Base-by-base conservation (phyloP, 1,140 invertebrate species). In the Chironomus tepperi region DNA sequence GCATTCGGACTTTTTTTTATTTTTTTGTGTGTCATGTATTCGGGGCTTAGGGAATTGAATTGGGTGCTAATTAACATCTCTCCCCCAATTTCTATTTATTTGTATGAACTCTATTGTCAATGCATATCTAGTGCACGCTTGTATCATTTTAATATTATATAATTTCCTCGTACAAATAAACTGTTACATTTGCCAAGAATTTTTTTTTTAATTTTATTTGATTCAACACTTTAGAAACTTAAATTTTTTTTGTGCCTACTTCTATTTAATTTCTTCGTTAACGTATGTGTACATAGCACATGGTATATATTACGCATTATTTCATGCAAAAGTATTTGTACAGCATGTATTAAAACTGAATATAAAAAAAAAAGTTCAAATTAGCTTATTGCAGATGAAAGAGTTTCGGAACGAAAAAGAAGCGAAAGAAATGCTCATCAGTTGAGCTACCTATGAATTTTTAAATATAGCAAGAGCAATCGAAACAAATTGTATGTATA, bases 131-230 rank as follows among this genome's bases (percentile, higher is more conserved):
- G 12, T 15, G 47, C n/a, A 10, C 12, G n/a, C n/a, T 12, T 57
- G 3, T 57, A n/a, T n/a, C 47, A 10, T 57, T 57, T 12, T 57
- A 57, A 57, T n/a, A 57, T n/a, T 57, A 57, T 5, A 57, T n/a
- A 57, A 57, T 57, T 57, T 57, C 47, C 12, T 57, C 47, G 47
- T 57, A 15, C 47, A 57, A 15, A 57, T 10, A 15, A 57, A 57
- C n/a, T 57, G 47, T 57, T n/a, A 57, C 47, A n/a, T 15, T 57
- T 57, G 47, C 47, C 47, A 57, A 57, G 47, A 57, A 57, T 57
- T 57, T 34, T 34, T n/a, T n/a, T n/a, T n/a, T n/a, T n/a, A n/a
- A n/a, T n/a, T n/a, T n/a, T n/a, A n/a, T n/a, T n/a, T 15, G 43
- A 47, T 47, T n/a, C 12, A 57, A 15, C 12, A 15, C 47, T 57